Percentiles rank a stretch among this genome's conserved stretches.
Conservation (phyloP, 1,140 invertebrate genomes). For the Aphelenchoides besseyi region DNA sequence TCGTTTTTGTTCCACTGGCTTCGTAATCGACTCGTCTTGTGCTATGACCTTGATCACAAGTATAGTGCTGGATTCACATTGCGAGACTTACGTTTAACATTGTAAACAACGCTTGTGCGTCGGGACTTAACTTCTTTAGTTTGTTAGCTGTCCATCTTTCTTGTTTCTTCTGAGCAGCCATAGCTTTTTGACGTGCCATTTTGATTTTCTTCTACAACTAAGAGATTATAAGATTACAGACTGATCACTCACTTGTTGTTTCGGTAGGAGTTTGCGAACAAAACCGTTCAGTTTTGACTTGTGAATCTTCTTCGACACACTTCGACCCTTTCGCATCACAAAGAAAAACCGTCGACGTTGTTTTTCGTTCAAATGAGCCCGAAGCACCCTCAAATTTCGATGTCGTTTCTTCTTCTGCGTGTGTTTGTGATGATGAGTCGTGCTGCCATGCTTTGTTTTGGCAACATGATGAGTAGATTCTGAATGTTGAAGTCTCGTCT, state of each 20-base stretch:
- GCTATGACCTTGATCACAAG: neutral
- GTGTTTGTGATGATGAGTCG: neutral
- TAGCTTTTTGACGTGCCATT: neutral
- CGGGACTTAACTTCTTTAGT: neutral
- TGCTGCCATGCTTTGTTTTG: neutral
- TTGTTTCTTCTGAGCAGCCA: neutral
- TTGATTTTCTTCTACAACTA: neutral
- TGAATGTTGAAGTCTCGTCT: neutral
- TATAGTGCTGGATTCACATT: neutral
- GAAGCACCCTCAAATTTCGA: neutral
- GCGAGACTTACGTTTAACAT: neutral
- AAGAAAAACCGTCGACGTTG: neutral
- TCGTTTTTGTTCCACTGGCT: neutral
- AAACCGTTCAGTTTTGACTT: neutral
- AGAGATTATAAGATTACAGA: neutral
- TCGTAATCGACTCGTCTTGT: neutral
- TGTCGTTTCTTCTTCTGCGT: neutral
- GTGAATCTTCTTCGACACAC: neutral
- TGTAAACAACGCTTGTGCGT: neutral
- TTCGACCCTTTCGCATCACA: neutral
- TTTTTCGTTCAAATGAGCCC: neutral
- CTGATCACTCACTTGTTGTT: neutral
- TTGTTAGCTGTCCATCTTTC: neutral
- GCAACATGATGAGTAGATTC: neutral
- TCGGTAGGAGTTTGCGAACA: neutral